These are phyloP conservation scores for Ctena decussata DNA, from an alignment of 2,888 invertebrate genomes.

Conservation along the genomic window DNA sequence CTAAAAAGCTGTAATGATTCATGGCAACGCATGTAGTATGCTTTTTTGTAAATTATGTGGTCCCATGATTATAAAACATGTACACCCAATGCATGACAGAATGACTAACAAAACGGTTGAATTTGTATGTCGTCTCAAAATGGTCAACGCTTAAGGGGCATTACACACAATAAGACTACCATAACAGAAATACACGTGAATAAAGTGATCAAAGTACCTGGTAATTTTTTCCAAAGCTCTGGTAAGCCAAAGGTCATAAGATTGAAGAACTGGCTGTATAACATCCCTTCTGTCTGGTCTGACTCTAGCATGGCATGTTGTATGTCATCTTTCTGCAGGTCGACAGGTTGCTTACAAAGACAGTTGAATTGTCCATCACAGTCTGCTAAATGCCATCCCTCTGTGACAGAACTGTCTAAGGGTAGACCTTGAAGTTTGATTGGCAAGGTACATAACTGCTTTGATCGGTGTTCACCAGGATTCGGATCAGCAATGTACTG, in stretches of 20 bases:
- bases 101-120: no score
- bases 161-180: no score
- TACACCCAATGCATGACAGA: no score
- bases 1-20: no score
- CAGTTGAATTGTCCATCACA: constrained; percentile 43
- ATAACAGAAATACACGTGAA: no score
- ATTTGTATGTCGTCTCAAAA: no score
- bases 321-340: constrained; percentile 4
- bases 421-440: constrained; percentile 53
- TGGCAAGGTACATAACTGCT: constrained; percentile 57
- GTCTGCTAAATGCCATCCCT: constrained; percentile 42
- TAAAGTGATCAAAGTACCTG: constrained; percentile 21
- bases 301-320: background rate
- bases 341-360: constrained; percentile 26
- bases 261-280: constrained; percentile 15
- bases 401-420: constrained; percentile 34
- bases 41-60: no score
- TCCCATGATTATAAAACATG: no score
- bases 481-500: constrained; percentile 38
- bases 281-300: background rate
- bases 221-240: constrained; percentile 24
- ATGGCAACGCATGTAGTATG: no score
- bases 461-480: constrained; percentile 35
- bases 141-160: no score
- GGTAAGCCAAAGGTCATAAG: constrained; percentile 31